Base-by-base conservation (phyloP, 2,888 invertebrate genomes). In the Agapostemon virescens region DNA sequence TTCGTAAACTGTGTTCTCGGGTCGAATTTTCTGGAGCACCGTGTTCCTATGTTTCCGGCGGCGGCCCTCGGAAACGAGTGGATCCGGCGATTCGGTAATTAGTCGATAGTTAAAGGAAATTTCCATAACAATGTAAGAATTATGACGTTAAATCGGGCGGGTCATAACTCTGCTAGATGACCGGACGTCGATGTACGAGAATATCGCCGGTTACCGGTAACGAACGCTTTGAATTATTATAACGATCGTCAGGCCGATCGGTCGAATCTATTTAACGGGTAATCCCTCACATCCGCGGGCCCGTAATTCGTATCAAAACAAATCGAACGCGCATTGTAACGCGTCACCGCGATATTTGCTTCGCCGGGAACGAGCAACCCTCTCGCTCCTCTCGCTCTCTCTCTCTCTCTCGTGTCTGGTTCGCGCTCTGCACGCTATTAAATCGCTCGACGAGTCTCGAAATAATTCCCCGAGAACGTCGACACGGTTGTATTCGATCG, bases 121-220 rank as follows among this genome's bases (percentile, higher is more conserved):
- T 74, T 78, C 78, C 78, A 70, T 78, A 70, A 78, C 74, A 74
- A 81, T 81, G 79, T 78, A 81, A 81, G 74, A 78, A 74, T 78
- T 67, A 68, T 55, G 58, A 69, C 63, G 74, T 74, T 81, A 74
- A 79, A 81, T 78, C 79, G 73, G 52, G 33, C 77, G 55, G 55
- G 64, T 52, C 33, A 58, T 80, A 73, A 80, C 72, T 76, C 76
- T 58, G 64, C 15, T 23, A 26, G 69, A 77, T 71, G 63, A 64
- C 64, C 30, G 68, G 69, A 69, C 55, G 58, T 66, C 52, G 71
- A 15, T 40, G 45, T 15, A 36, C 45, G 42, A 23, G 30, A 15
- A 70, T 61, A 38, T 36, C 52, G 52, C 30, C n/a, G n/a, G 49
- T 49, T n/a, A n/a, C 49, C 30, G 66, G 67, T 63, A 70, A 61